Evolutionary conservation across 30 jellyfish, hydroid and myxozoan species (phyloP), one percentile per base, ranked within the genome.

Genomic region (Hydractinia symbiolongicarpus): DNA sequence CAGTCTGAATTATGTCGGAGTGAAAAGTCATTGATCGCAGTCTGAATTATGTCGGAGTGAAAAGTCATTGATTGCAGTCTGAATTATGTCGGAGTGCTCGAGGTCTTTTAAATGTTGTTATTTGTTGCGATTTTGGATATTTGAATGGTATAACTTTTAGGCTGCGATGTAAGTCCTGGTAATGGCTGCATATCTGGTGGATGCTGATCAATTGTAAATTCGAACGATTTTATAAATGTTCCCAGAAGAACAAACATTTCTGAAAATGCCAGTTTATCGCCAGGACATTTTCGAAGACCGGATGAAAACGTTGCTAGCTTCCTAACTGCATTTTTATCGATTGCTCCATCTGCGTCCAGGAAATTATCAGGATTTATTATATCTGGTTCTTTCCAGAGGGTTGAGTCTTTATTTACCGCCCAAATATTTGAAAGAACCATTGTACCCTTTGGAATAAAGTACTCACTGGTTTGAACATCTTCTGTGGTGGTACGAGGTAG

Each of bases 201-300:
- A 15, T 51, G 61, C 13, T 11, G 7, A 44, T 21, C 54, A 50
- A 80, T 53, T 51, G 66, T 53, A 68, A 80, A 50, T 49, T 80
- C 73, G 53, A 80, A 80, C 8, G 66, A 30, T 56, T 61, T 66
- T 20, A 80, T 67, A 7, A 64, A 30, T 44, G 72, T 80, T 21
- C 53, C 72, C 19, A 80, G 55, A 40, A 80, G 44, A 11, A 68
- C 78, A 5, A 64, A 68, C 40, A 80, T 11, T 80, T 80, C 73
- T 51, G 53, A 16, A 64, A 67, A 30, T 51, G 86, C 88, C 54
- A 80, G 16, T 80, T 67, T 56, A 11, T 80, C 78, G 53, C 88
- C 88, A 64, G 88, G 88, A 80, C 88, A 80, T 15, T 85, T 75
- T 17, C 88, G 88, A 8, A 80, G 49, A 6, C 88, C 88, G n/a